Percentiles rank a stretch among this genome's conserved stretches.
Evolutionary conservation across 2,797 vertebrate species (phyloP).

Genomic region (Helicolenus hilgendorfi): DNA sequence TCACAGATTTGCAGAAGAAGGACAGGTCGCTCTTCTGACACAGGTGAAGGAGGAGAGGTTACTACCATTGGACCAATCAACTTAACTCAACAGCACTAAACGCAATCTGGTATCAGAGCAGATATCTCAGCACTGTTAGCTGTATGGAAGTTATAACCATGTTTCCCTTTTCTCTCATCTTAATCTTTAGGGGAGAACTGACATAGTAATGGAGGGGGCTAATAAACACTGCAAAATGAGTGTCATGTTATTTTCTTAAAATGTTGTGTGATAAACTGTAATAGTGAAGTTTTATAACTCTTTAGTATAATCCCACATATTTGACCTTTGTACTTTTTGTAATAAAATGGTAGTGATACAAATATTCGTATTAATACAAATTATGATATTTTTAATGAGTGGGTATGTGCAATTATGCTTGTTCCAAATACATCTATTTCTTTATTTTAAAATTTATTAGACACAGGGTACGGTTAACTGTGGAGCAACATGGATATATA

Average conservation of each 20-base stretch:
- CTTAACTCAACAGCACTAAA: background rate
- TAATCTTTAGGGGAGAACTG: background rate
- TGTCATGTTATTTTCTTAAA: background rate
- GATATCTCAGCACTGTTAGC: background rate
- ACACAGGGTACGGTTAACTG: too few relatives aligned
- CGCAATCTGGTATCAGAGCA: background rate
- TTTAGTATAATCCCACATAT: background rate
- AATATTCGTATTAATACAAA: too few relatives aligned
- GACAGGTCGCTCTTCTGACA: too few relatives aligned
- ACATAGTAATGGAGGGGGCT: background rate
- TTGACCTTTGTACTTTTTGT: background rate
- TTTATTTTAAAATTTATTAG: too few relatives aligned
- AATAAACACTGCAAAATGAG: background rate
- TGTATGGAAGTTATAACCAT: background rate
- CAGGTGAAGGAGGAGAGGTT: rapidly evolving
- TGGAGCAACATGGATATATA: too few relatives aligned
- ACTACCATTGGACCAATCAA: background rate
- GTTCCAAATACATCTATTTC: too few relatives aligned
- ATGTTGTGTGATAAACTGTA: too few relatives aligned
- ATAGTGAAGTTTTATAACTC: too few relatives aligned
- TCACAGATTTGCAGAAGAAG: too few relatives aligned
- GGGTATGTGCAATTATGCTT: too few relatives aligned
- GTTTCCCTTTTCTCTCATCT: background rate
- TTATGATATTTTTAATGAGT: too few relatives aligned
- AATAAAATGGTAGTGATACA: background rate